Evolutionary conservation across 2,113 vertebrate species (phyloP).

Genomic region (Mus pahari): DNA sequence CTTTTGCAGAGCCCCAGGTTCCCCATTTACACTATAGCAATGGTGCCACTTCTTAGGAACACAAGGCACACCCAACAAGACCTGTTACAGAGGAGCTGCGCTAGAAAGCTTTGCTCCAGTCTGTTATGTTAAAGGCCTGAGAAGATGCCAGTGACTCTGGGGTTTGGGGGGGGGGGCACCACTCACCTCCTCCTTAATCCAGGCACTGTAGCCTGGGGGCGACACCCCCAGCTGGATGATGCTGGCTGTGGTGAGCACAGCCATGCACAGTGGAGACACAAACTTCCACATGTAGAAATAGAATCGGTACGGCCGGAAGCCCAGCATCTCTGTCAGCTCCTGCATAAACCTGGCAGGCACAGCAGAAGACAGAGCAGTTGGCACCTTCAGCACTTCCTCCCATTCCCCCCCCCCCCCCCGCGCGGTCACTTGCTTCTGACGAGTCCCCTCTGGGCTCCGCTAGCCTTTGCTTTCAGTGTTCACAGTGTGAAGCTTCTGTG

Average conservation of each 20-base stretch:
- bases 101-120: background rate
- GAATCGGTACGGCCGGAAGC: constrained; percentile 93
- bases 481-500: background rate
- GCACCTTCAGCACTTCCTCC: background rate
- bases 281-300: constrained; percentile 99
- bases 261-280: constrained; percentile 94
- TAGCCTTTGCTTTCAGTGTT: background rate
- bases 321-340: constrained; percentile 98
- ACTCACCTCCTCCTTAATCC: constrained; percentile 96
- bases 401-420: no score
- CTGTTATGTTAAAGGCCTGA: background rate
- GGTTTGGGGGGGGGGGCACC: accelerated
- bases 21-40: background rate
- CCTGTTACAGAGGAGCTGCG: background rate
- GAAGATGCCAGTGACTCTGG: background rate
- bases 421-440: background rate
- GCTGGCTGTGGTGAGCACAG: constrained; percentile 92
- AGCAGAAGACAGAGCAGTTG: background rate
- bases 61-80: background rate
- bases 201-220: constrained; percentile 96
- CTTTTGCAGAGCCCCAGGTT: background rate
- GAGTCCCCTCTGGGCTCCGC: background rate
- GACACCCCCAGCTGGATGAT: constrained; percentile 95
- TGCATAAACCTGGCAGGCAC: constrained; percentile 94
- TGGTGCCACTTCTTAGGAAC: background rate